Percentiles rank a stretch among this genome's conserved stretches.
Conservation (phyloP, 2,888 invertebrate genomes). For the Trichopria drosophilae region DNA sequence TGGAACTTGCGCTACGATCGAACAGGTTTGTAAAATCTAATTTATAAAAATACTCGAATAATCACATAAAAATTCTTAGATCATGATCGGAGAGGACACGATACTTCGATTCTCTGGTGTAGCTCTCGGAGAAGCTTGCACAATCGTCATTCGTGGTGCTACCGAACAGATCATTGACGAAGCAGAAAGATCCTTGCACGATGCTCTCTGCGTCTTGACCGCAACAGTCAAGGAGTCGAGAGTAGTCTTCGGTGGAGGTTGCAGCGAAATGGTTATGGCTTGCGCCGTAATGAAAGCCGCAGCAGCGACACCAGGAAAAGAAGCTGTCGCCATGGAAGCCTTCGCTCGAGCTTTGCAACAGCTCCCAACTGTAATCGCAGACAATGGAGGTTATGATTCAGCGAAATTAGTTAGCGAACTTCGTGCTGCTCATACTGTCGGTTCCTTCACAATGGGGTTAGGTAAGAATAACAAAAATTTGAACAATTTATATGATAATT, state of each 20-base stretch:
- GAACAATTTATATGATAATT: not conserved
- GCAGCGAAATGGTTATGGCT: constrained; percentile 97
- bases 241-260: constrained; percentile 90
- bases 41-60: constrained; percentile 14
- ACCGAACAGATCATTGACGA: constrained; percentile 98
- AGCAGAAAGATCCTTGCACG: constrained; percentile 96
- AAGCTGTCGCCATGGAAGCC: constrained; percentile 95
- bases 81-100: constrained; percentile 98
- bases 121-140: constrained; percentile 93
- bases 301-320: constrained; percentile 90
- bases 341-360: constrained; percentile 88
- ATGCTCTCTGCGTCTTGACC: constrained; percentile 94
- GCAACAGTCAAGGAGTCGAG: constrained; percentile 93
- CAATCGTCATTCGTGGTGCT: constrained; percentile 94
- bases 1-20: constrained; percentile 92
- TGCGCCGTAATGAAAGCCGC: constrained; percentile 85
- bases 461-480: constrained; percentile 60
- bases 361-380: constrained; percentile 93
- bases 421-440: constrained; percentile 85
- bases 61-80: constrained; percentile 52
- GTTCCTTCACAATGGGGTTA: constrained; percentile 75
- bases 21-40: constrained; percentile 68
- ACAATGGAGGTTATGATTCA: constrained; percentile 98
- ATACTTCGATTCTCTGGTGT: constrained; percentile 94
- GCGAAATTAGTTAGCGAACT: constrained; percentile 91